Evolutionary conservation across 2,888 invertebrate species (phyloP).

Genomic region (Didymodactylos carnosus): DNA sequence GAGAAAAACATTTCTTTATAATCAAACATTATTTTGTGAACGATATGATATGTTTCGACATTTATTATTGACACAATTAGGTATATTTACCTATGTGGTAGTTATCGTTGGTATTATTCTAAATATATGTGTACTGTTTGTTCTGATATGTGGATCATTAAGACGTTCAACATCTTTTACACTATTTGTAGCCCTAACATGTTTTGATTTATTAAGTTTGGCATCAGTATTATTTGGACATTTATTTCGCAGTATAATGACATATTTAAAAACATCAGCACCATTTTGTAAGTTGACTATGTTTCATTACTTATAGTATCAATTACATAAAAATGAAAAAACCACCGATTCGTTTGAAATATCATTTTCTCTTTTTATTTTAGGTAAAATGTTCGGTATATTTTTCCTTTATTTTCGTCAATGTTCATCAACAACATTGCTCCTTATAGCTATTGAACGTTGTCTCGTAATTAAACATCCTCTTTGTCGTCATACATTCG

Average conservation of each 20-base stretch:
- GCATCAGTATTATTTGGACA: neutral
- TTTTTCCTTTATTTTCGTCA: neutral
- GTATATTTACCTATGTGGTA: neutral
- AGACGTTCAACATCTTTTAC: neutral
- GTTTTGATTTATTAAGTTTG: neutral
- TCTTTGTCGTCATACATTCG: neutral
- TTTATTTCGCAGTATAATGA: neutral
- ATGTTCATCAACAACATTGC: neutral
- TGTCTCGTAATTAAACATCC: neutral
- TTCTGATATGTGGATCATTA: neutral
- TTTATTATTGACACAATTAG: neutral
- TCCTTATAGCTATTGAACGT: neutral
- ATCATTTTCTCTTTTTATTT: too few relatives aligned
- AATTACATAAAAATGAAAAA: too few relatives aligned
- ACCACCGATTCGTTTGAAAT: too few relatives aligned
- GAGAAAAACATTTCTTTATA: too few relatives aligned
- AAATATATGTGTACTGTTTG: neutral
- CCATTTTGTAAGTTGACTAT: too few relatives aligned
- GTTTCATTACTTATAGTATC: too few relatives aligned
- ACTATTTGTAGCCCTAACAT: neutral
- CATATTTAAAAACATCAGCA: neutral
- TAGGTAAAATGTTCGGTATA: conserved; percentile 2
- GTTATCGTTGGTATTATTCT: neutral
- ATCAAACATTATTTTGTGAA: neutral
- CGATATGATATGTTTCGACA: neutral